These are phyloP conservation scores for Drosophila algonquin DNA, from an alignment of 2,888 invertebrate genomes.

Conservation along the genomic window DNA sequence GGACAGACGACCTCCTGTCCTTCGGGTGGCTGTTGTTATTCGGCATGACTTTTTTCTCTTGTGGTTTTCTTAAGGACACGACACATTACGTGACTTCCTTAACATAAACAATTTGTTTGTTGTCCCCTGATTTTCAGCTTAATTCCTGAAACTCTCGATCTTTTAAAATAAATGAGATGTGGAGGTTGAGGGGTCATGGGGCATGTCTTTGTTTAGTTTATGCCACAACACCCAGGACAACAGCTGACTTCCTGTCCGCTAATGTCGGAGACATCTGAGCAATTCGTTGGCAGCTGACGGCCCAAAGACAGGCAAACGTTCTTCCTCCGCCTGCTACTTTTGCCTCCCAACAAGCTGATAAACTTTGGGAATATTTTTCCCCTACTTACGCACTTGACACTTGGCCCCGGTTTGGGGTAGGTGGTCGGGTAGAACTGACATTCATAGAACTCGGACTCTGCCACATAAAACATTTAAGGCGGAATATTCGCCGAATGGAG, in stretches of 20 bases:
- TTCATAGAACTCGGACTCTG: background rate
- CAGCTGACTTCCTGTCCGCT: constrained; percentile 31
- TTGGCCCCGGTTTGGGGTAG: background rate
- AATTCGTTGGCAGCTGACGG: constrained; percentile 8
- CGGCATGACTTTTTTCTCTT: constrained; percentile 16
- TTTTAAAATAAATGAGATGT: constrained; percentile 8
- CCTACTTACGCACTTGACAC: constrained; percentile 21
- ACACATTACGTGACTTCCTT: constrained; percentile 52
- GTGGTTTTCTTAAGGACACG: constrained; percentile 34
- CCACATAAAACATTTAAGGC: background rate
- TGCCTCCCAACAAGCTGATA: constrained; percentile 41
- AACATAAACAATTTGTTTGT: constrained; percentile 49
- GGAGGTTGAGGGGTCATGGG: background rate
- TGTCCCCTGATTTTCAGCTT: constrained; percentile 20
- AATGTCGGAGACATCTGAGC: constrained; percentile 36
- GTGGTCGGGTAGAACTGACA: background rate
- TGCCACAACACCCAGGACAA: constrained; percentile 25
- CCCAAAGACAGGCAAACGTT: background rate
- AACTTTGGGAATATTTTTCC: background rate
- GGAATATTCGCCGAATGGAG: no score
- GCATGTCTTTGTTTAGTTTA: constrained; percentile 38
- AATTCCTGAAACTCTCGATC: background rate
- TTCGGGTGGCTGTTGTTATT: constrained; percentile 2
- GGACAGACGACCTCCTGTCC: background rate
- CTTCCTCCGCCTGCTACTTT: background rate